phyloP scores from a whole-genome alignment of 2,113 vertebrate genomes.

The Nipponia nippon region DNA sequence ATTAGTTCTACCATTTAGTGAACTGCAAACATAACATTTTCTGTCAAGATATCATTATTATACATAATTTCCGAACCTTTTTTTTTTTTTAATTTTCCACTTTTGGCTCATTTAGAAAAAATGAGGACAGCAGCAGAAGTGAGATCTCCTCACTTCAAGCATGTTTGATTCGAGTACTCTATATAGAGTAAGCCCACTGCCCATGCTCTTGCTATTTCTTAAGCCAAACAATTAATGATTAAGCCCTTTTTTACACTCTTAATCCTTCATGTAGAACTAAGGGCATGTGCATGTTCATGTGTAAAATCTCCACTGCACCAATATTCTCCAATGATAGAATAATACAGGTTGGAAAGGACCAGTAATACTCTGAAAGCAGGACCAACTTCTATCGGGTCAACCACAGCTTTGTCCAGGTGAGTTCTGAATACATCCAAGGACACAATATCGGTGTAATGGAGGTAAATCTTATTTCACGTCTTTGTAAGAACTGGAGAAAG shows the following conservation, averaged over 20 bases:
- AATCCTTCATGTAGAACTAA: not conserved
- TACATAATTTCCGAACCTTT: not conserved
- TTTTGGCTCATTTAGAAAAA: not conserved
- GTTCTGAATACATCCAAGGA: not conserved
- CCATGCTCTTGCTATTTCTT: not conserved
- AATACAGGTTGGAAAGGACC: not conserved
- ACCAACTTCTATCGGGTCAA: not conserved
- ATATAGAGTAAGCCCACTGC: not conserved
- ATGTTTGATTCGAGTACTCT: not conserved
- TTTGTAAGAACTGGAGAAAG: not conserved
- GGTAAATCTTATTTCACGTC: not conserved
- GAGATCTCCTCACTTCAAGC: not conserved
- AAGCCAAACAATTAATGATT: slow-evolving; percentile 15
- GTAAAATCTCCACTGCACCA: not conserved
- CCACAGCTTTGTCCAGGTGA: not conserved
- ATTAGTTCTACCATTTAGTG: not conserved
- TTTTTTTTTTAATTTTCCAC: not conserved
- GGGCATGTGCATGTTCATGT: not conserved
- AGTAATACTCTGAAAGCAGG: not conserved
- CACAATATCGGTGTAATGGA: not conserved
- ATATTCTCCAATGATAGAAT: not conserved
- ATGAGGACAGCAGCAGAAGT: not conserved
- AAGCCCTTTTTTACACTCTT: not conserved
- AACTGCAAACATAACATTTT: not conserved
- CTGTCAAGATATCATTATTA: not conserved